Base-by-base conservation (phyloP, 1,140 invertebrate genomes). In the Cepaea nemoralis region DNA sequence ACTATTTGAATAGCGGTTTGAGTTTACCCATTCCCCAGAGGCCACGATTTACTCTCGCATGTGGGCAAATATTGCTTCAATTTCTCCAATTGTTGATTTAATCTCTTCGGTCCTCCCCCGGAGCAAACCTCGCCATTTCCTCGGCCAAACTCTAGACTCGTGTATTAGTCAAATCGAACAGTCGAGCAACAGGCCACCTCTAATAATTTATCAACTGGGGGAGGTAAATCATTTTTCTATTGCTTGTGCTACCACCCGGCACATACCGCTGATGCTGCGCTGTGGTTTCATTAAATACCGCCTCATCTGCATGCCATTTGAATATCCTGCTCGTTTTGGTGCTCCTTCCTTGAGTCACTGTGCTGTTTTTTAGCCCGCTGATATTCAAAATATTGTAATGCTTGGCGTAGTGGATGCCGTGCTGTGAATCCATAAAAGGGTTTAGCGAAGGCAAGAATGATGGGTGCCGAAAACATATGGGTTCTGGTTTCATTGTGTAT, bases 71-170 rank as follows among this genome's bases (percentile, higher is more conserved):
- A 82, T 48, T 69, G 42, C 70, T 39, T 50, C 37, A 70, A 71
- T 82, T 73, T 82, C 35, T 22, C 6, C 81, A 74, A 63, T 66
- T 82, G 81, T 82, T 82, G 81, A 82, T 82, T 71, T 74, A 82
- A 77, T 82, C 40, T 75, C 40, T 39, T 39, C 19, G 24, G 50
- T 39, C 39, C 77, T 78, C 39, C 37, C 37, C 8, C 76, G 2
- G 59, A n/a, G 77, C 59, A 39, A 40, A 67, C 77, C 42, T 59
- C 27, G 16, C 40, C 12, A 22, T 31, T 55, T 55, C 45, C 42
- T 31, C 73, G 14, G 0, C 14, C 24, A 1, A 37, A 33, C 73
- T 35, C 1, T 5, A 31, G 59, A 35, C 33, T 35, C 5, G 73
- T 42, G 73, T 37, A 33, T 35, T 40, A 50, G 73, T 35, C 39